Conservation (phyloP, 2,797 vertebrate species). For the Amblyraja radiata region DNA sequence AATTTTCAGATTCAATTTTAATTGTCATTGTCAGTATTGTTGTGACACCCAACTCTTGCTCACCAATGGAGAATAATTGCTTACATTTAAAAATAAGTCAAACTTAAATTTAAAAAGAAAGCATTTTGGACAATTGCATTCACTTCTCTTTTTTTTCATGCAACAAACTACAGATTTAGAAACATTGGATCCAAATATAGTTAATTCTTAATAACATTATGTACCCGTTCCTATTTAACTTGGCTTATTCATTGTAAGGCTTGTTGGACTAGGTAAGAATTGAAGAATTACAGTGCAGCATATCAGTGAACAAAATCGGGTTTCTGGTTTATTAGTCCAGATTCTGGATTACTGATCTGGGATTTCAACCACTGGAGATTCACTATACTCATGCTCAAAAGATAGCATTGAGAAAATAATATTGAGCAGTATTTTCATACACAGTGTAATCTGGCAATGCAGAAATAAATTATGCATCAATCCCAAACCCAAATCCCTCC, state of each 20-base stretch:
- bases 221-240: not conserved
- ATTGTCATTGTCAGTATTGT: no score
- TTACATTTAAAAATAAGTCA: no score
- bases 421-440: not conserved
- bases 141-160: not conserved
- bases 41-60: not conserved
- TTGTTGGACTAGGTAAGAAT: no score
- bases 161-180: not conserved
- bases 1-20: no score
- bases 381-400: not conserved
- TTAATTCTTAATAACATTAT: not conserved
- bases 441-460: not conserved
- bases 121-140: not conserved
- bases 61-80: not conserved
- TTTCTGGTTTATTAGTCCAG: no score
- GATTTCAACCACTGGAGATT: no score
- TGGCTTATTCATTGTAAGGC: not conserved
- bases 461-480: not conserved
- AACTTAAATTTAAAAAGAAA: not conserved
- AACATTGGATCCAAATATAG: not conserved
- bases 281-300: no score
- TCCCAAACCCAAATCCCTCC: not conserved
- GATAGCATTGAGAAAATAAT: not conserved
- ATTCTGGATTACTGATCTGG: no score
- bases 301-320: no score